Evolutionary conservation across 2,113 vertebrate genomes (phyloP).

Genomic region (Onychostruthus taczanowskii): DNA sequence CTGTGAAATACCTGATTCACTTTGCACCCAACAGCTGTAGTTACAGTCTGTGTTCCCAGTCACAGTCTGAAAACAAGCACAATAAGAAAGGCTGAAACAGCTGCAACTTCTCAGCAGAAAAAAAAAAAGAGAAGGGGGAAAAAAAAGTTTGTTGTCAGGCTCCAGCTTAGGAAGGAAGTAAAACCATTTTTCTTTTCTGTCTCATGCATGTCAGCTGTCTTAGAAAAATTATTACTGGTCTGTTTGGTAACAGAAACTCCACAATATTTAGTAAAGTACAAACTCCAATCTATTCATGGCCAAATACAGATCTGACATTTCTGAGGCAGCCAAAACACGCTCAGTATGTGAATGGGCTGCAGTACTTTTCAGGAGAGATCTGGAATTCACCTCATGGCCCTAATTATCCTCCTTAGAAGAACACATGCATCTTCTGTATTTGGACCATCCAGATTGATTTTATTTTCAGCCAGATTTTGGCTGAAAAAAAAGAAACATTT

Average conservation of each 20-base stretch:
- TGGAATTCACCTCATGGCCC: conserved; percentile 2
- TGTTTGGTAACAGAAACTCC: conserved; percentile 74
- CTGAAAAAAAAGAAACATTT: background rate
- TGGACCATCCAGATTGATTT: conserved; percentile 20
- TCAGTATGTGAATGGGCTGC: conserved; percentile 32
- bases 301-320: conserved; percentile 61
- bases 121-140: background rate
- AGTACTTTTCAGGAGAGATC: conserved; percentile 12
- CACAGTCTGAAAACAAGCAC: conserved; percentile 70
- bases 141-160: conserved; percentile 62
- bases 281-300: conserved; percentile 43
- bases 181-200: conserved; percentile 77
- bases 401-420: conserved; percentile 56
- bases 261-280: conserved; percentile 67
- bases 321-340: conserved; percentile 67
- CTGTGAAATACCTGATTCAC: conserved; percentile 83
- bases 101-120: conserved; percentile 73
- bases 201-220: conserved; percentile 77
- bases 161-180: conserved; percentile 79
- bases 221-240: conserved; percentile 66
- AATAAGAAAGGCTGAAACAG: conserved; percentile 78
- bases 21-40: conserved; percentile 80
- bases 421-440: conserved; percentile 43
- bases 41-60: conserved; percentile 73
- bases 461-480: conserved; percentile 23